Conservation (phyloP, 2,113 vertebrate genomes). For the Rhea americana region DNA sequence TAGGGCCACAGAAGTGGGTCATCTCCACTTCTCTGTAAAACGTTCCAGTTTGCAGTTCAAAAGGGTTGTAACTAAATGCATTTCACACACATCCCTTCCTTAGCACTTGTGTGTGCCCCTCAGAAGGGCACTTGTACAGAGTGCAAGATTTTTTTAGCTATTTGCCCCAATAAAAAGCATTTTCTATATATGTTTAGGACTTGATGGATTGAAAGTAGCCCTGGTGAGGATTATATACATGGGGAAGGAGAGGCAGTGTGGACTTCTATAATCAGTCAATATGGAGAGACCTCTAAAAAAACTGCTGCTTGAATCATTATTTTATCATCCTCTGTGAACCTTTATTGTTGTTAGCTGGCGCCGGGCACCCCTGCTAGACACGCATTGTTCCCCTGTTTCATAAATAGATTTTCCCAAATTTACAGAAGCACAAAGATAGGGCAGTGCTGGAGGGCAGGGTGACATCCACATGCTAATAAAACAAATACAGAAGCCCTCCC, state of each 20-base stretch:
- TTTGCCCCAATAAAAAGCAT: not conserved
- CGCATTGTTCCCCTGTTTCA: conserved; percentile 56
- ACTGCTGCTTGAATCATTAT: conserved; percentile 42
- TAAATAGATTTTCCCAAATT: conserved; percentile 61
- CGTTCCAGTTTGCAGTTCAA: no score
- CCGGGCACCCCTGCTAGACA: conserved; percentile 53
- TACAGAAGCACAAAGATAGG: conserved; percentile 49
- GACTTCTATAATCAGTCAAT: conserved; percentile 25
- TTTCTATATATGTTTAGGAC: not conserved
- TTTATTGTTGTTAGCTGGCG: conserved; percentile 72
- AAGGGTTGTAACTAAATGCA: not conserved
- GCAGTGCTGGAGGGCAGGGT: conserved; percentile 59
- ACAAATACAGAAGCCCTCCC: conserved; percentile 30
- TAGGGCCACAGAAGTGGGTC: not conserved
- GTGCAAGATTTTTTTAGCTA: not conserved
- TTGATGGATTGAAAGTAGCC: not conserved
- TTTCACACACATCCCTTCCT: no score
- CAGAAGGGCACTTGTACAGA: not conserved
- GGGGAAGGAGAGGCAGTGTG: not conserved
- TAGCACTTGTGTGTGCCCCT: not conserved
- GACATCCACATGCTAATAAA: conserved; percentile 54
- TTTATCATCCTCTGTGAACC: conserved; percentile 42
- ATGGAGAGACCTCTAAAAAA: conserved; percentile 27
- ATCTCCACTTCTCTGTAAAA: not conserved
- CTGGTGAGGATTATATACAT: not conserved